phyloP scores from a whole-genome alignment of 2,113 vertebrate species.

The Fulmarus glacialis region DNA sequence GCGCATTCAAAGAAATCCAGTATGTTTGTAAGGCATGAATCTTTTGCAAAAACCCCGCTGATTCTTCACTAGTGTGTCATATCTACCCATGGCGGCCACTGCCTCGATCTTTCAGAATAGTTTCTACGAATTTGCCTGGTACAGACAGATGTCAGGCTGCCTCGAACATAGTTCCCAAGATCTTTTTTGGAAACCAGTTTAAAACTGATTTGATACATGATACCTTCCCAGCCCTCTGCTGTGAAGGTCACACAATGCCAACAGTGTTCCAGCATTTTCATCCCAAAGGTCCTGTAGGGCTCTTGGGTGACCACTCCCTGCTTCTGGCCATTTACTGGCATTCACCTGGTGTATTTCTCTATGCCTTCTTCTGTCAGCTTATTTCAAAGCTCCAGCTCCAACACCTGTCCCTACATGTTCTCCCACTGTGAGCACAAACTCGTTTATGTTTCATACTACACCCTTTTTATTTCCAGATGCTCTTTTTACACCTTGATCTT shows the following conservation, averaged over 20 bases:
- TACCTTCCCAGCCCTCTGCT: neutral
- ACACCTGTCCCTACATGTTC: neutral
- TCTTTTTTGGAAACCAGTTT: neutral
- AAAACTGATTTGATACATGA: neutral
- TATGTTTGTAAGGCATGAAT: neutral
- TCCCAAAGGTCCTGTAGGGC: neutral
- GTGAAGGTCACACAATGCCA: neutral
- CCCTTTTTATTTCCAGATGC: neutral
- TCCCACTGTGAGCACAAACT: neutral
- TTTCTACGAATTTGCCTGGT: neutral
- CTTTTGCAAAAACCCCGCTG: accelerated
- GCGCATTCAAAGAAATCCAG: neutral
- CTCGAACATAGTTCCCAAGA: neutral
- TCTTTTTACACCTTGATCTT: neutral
- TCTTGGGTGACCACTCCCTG: neutral
- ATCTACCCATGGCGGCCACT: neutral
- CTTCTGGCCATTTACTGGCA: neutral
- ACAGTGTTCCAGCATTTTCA: neutral
- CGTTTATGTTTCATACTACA: neutral
- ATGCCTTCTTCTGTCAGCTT: neutral
- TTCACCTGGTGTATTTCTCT: neutral
- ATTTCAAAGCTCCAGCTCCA: neutral
- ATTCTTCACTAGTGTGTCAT: neutral
- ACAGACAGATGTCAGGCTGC: neutral
- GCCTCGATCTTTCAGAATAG: neutral